Evolutionary conservation across 2,797 vertebrate genomes (phyloP), one percentile per base, ranked within the genome.

Genomic region (Cynopterus sphinx): DNA sequence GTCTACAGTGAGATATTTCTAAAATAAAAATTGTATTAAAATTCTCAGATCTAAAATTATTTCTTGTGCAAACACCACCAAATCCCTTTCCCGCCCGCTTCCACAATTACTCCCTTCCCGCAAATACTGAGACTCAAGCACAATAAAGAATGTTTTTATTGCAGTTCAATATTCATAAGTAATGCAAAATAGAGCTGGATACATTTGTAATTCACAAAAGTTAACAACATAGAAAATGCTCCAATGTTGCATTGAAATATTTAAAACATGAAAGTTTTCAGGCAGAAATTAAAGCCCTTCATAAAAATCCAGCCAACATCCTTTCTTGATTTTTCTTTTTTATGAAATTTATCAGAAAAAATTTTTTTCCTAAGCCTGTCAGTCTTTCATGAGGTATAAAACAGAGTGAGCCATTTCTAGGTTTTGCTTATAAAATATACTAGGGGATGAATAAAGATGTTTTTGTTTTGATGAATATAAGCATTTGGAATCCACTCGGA

Each of bases 121-220:
- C 10, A 90, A 88, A 65, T 63, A 77, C 26, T 81, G 71, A 96
- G 46, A 78, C 73, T 74, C 74, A 95, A 78, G 33, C 95, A 95
- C 90, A 93, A 85, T 97, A 92, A 71, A 21, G 75, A 96, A 51
- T 70, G 49, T 96, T 97, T 97, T 96, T 97, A 98, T 96, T 97
- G 87, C 75, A 92, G 63, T 84, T 88, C 39, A 71, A 2, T 93
- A 74, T 93, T 97, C 73, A 83, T 78, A 91, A 87, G 33, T 91
- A 84, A 78, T 85, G 55, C 53, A 96, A 87, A 95, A 75, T 65
- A 92, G 28, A 91, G 49, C 57, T 85, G n/a, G 53, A 77, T 96
- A 57, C 12, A 71, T 83, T 83, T 95, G 94, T 96, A 97, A 91
- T 84, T 94, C 51, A 86, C 13, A 90, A 83, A 95, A 57, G 46